These are phyloP conservation scores for Cremastinae sp. DNA, from an alignment of 2,888 invertebrate genomes.

Conservation along the genomic window DNA sequence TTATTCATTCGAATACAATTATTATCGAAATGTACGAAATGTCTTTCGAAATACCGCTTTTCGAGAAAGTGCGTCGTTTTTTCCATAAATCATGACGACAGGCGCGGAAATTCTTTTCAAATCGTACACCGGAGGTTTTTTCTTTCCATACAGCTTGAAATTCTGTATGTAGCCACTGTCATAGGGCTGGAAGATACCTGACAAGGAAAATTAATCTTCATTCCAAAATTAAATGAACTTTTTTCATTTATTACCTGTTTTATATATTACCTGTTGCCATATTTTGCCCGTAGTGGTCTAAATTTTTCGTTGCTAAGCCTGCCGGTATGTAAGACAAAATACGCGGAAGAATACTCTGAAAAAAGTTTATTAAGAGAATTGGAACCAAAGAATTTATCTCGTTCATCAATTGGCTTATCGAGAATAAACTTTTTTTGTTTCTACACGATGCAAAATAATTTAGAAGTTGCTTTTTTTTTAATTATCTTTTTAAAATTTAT, in stretches of 20 bases:
- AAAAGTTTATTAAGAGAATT: not conserved
- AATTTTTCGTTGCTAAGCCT: slow-evolving; percentile 47
- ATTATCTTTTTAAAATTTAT: too few species aligned
- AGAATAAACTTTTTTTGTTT: too few species aligned
- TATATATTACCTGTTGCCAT: slow-evolving; percentile 47
- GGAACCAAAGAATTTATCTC: too few species aligned
- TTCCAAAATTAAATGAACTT: not conserved
- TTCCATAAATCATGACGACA: slow-evolving; percentile 53
- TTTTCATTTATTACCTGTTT: not conserved
- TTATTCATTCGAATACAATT: not conserved
- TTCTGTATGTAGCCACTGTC: slow-evolving; percentile 48
- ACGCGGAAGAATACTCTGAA: slow-evolving; percentile 53
- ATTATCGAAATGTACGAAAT: not conserved
- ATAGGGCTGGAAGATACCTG: slow-evolving; percentile 52
- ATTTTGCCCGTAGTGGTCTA: slow-evolving; percentile 57
- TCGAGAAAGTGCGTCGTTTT: slow-evolving; percentile 51
- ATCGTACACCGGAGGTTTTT: slow-evolving; percentile 57
- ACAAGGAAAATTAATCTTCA: not conserved
- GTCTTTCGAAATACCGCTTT: slow-evolving; percentile 48
- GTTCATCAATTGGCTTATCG: too few species aligned
- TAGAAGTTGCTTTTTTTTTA: too few species aligned
- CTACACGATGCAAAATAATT: too few species aligned
- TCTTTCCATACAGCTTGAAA: slow-evolving; percentile 50
- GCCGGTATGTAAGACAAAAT: slow-evolving; percentile 54
- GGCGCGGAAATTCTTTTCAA: slow-evolving; percentile 53